phyloP scores from a whole-genome alignment of 2,888 invertebrate genomes.

The Phlogophora meticulosa region DNA sequence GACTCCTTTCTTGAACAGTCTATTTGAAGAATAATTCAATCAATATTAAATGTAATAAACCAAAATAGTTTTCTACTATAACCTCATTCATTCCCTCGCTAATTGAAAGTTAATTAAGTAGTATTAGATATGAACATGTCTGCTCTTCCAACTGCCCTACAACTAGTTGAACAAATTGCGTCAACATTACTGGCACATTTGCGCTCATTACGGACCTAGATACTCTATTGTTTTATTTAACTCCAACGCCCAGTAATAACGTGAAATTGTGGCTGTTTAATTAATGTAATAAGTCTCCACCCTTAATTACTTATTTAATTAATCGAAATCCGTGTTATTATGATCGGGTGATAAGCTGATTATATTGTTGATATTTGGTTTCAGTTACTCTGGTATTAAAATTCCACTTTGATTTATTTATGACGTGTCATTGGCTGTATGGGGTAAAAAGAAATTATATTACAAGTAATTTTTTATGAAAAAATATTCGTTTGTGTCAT shows the following conservation, averaged over 20 bases:
- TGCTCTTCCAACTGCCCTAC: slow-evolving; percentile 18
- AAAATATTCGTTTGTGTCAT: too few species aligned
- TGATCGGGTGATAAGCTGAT: slow-evolving; percentile 33
- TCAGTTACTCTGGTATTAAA: slow-evolving; percentile 12
- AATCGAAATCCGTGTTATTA: slow-evolving; percentile 41
- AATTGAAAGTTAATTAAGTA: slow-evolving; percentile 16
- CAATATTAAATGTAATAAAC: not conserved
- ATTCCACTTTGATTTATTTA: slow-evolving; percentile 9
- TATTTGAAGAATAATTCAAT: slow-evolving; percentile 16
- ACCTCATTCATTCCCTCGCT: not conserved
- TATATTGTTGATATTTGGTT: slow-evolving; percentile 32
- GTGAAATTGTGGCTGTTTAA: slow-evolving; percentile 52
- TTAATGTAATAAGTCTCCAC: slow-evolving; percentile 53
- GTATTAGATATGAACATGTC: slow-evolving; percentile 20
- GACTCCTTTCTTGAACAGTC: not conserved
- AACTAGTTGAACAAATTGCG: slow-evolving; percentile 48
- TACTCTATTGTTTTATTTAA: slow-evolving; percentile 56
- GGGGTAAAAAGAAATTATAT: not conserved
- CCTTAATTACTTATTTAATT: slow-evolving; percentile 48
- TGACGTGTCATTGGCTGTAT: not conserved
- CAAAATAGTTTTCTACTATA: not conserved
- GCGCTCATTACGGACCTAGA: slow-evolving; percentile 45
- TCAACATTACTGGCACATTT: slow-evolving; percentile 61
- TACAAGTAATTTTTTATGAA: too few species aligned
- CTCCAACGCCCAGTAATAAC: slow-evolving; percentile 47